A percentile compares a stretch with the other conserved stretches of the same genome.
Conservation (phyloP, 2,113 vertebrate genomes). For the Podarcis cretensis region DNA sequence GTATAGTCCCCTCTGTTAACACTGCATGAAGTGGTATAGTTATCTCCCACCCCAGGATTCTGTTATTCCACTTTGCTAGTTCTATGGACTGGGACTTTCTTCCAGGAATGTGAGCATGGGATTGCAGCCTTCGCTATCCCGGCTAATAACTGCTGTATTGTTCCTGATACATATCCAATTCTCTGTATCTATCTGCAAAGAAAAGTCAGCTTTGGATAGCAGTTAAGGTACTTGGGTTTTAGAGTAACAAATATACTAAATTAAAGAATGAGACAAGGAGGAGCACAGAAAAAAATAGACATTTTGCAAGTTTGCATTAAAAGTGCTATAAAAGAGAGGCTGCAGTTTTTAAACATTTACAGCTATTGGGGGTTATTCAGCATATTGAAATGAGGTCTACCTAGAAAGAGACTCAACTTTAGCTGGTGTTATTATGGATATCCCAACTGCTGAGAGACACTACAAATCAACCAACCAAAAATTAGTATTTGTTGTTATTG, state of each 20-base stretch:
- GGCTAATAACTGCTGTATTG: too few relatives aligned
- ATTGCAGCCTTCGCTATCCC: too few relatives aligned
- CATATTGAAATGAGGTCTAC: background rate
- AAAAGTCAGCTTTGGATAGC: background rate
- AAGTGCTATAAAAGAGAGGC: background rate
- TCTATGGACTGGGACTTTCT: too few relatives aligned
- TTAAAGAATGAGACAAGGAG: background rate
- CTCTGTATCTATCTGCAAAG: background rate
- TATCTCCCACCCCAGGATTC: background rate
- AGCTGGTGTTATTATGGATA: background rate
- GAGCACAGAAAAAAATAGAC: background rate
- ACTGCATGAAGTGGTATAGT: background rate
- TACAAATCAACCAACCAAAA: background rate
- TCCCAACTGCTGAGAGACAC: background rate
- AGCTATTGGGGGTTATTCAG: background rate
- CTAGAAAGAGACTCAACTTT: background rate
- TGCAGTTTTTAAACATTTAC: background rate
- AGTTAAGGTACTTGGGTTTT: background rate
- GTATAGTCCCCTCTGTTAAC: background rate
- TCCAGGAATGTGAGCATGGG: too few relatives aligned
- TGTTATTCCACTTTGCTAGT: background rate
- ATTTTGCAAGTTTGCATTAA: background rate
- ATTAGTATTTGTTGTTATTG: too few relatives aligned
- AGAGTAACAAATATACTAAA: background rate
- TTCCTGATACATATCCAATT: background rate